phyloP scores from a whole-genome alignment of 2,797 vertebrate genomes.

The Mormyrops boulengeri region DNA sequence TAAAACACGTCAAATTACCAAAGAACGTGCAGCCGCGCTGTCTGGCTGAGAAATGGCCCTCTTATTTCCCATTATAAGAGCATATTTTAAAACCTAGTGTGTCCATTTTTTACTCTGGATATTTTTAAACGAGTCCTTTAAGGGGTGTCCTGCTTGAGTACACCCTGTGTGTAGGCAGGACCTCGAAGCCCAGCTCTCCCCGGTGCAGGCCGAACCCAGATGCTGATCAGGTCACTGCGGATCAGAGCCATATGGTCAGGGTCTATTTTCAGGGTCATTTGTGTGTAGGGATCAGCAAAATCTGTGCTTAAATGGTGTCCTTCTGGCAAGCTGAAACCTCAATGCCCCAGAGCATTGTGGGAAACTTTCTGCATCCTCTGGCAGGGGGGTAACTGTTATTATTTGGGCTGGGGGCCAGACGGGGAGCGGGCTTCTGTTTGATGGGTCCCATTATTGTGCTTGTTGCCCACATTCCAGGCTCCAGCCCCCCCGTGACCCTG shows the following conservation, averaged over 20 bases:
- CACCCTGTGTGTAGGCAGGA: neutral
- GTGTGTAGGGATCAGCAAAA: neutral
- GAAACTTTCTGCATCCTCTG: neutral
- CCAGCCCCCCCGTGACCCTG: neutral
- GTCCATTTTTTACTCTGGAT: neutral
- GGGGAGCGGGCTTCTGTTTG: neutral
- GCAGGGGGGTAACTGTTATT: neutral
- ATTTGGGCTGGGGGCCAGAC: neutral
- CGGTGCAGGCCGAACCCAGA: neutral
- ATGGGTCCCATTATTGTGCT: neutral
- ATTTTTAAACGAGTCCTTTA: neutral
- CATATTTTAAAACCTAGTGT: neutral
- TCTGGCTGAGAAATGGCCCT: neutral
- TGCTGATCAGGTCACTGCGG: neutral
- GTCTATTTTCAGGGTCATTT: neutral
- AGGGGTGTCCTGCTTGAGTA: neutral
- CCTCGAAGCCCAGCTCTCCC: neutral
- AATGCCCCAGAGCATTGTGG: slow-evolving; percentile 1
- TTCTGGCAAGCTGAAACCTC: neutral
- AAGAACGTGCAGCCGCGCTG: neutral
- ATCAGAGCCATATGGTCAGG: neutral
- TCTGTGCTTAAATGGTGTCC: neutral
- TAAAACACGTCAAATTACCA: neutral
- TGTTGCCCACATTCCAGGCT: neutral
- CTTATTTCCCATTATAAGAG: neutral